phyloP scores from a whole-genome alignment of 2,888 invertebrate genomes.

The Temnothorax unifasciatus region DNA sequence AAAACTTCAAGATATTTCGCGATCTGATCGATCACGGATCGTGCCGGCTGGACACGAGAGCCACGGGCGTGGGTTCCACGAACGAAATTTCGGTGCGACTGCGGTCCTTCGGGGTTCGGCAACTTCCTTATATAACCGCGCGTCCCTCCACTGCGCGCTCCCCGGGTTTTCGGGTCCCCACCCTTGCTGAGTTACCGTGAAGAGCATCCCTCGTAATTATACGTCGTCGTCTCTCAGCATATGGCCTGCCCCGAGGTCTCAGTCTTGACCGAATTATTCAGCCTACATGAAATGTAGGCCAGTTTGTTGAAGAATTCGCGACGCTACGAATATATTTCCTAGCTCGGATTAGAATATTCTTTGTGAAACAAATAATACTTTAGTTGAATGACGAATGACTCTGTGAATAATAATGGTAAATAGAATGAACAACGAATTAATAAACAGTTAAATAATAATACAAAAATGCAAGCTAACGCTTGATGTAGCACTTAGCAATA shows the following conservation, averaged over 20 bases:
- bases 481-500: background rate
- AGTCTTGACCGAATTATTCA: slow-evolving; percentile 83
- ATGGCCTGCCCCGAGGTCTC: slow-evolving; percentile 76
- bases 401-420: background rate
- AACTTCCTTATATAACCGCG: slow-evolving; percentile 83
- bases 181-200: slow-evolving; percentile 58
- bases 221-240: slow-evolving; percentile 81
- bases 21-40: slow-evolving; percentile 3
- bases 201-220: slow-evolving; percentile 85
- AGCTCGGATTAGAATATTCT: background rate
- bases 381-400: background rate
- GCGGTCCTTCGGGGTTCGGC: slow-evolving; percentile 82
- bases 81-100: slow-evolving; percentile 80
- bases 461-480: background rate
- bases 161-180: slow-evolving; percentile 68
- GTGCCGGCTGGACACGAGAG: slow-evolving; percentile 24
- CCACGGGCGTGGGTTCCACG: slow-evolving; percentile 36
- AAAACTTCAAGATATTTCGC: background rate
- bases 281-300: slow-evolving; percentile 64
- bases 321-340: background rate
- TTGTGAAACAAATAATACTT: background rate
- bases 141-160: slow-evolving; percentile 75
- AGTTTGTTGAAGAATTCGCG: slow-evolving; percentile 53
- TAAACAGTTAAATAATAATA: background rate
- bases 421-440: background rate